Percentiles rank a stretch among this genome's conserved stretches.
Evolutionary conservation across 2,113 vertebrate genomes (phyloP).

Genomic region (Corydoras sp.): DNA sequence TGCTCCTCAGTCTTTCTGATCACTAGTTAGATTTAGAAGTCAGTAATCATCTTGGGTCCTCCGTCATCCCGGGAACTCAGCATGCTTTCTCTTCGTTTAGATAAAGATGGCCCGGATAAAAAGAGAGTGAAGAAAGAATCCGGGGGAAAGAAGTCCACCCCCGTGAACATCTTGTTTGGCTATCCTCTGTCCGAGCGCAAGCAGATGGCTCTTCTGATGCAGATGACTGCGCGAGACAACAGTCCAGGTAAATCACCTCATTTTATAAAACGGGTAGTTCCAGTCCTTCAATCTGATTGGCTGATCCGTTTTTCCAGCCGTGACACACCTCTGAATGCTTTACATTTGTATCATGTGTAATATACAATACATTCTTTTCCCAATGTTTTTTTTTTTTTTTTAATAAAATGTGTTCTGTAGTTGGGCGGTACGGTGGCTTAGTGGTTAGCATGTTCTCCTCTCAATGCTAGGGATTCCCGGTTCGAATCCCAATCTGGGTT

Average conservation of each 20-base stretch:
- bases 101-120: slow-evolving; percentile 96
- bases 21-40: background rate
- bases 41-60: background rate
- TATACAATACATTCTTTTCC: too few relatives aligned
- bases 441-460: too few relatives aligned
- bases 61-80: background rate
- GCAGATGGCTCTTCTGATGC: slow-evolving; percentile 98
- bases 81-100: slow-evolving; percentile 64
- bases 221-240: slow-evolving; percentile 97
- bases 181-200: slow-evolving; percentile 96
- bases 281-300: background rate
- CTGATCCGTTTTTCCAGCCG: background rate
- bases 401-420: too few relatives aligned
- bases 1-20: too few relatives aligned
- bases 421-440: too few relatives aligned
- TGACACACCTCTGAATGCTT: too few relatives aligned
- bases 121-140: slow-evolving; percentile 94
- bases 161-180: slow-evolving; percentile 91
- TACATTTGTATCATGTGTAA: too few relatives aligned
- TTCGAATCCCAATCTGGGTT: too few relatives aligned
- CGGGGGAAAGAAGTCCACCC: slow-evolving; percentile 85
- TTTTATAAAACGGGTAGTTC: too few relatives aligned
- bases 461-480: too few relatives aligned
- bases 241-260: slow-evolving; percentile 80
- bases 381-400: too few relatives aligned